Conservation (phyloP, 1,140 invertebrate genomes). For the Macrosteles quadrilineatus region DNA sequence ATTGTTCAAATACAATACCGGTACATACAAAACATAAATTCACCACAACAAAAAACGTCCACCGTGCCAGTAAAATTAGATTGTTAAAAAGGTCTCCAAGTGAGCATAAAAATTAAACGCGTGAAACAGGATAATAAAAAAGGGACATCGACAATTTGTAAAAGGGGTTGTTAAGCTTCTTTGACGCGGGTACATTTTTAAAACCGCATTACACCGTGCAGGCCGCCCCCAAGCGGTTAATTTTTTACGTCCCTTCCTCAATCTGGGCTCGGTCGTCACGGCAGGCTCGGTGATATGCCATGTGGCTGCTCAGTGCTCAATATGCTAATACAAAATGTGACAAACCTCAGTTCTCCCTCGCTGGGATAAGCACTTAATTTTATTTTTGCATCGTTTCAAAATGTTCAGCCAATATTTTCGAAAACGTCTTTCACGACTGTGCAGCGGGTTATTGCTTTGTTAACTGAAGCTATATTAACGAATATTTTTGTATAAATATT, state of each 20-base stretch:
- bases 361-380: too few relatives aligned
- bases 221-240: neutral
- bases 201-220: neutral
- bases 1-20: too few relatives aligned
- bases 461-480: too few relatives aligned
- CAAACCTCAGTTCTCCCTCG: too few relatives aligned
- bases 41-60: too few relatives aligned
- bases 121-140: conserved; percentile 11
- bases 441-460: too few relatives aligned
- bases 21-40: too few relatives aligned
- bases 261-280: neutral
- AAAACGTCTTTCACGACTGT: too few relatives aligned
- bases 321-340: neutral
- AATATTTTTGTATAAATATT: too few relatives aligned
- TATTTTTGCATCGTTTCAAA: too few relatives aligned
- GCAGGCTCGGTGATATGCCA: neutral
- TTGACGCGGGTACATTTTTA: neutral
- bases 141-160: conserved; percentile 13
- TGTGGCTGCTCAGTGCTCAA: neutral
- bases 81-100: neutral
- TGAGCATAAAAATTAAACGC: neutral
- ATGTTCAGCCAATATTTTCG: too few relatives aligned
- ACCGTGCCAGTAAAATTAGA: too few relatives aligned
- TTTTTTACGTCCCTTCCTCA: neutral
- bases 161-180: conserved; percentile 1